Evolutionary conservation across 2,113 vertebrate species (phyloP).

Genomic region (Boleophthalmus pectinirostris): DNA sequence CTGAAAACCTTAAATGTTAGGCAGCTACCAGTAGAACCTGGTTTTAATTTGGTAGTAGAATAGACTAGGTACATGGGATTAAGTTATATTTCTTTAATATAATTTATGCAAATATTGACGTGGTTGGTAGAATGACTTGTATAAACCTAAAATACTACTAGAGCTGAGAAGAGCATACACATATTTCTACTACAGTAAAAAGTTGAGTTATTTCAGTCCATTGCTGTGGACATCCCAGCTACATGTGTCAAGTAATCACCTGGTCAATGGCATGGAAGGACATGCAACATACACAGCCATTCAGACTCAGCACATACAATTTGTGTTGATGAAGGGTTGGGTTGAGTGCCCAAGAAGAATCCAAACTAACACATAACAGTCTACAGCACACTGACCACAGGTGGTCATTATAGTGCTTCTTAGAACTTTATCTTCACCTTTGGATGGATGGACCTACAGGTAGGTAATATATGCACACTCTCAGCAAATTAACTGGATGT

Average conservation of each 20-base stretch:
- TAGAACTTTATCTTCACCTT: background rate
- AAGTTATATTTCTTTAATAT: too few species aligned
- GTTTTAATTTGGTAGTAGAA: conserved; percentile 1
- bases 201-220: too few species aligned
- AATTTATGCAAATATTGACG: too few species aligned
- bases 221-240: too few species aligned
- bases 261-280: background rate
- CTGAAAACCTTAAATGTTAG: conserved; percentile 13
- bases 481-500: conserved; percentile 8
- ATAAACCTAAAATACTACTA: too few species aligned
- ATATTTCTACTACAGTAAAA: too few species aligned
- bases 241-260: too few species aligned
- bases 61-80: background rate
- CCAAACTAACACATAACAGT: background rate
- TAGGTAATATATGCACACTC: background rate
- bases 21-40: background rate
- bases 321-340: background rate
- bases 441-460: background rate
- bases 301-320: background rate
- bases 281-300: background rate
- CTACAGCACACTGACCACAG: background rate
- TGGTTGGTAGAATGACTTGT: background rate
- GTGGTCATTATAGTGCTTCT: background rate
- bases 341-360: background rate
- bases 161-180: too few species aligned